These are phyloP conservation scores for Pristionchus fissidentatus DNA, from an alignment of 2,888 invertebrate genomes.

Conservation along the genomic window DNA sequence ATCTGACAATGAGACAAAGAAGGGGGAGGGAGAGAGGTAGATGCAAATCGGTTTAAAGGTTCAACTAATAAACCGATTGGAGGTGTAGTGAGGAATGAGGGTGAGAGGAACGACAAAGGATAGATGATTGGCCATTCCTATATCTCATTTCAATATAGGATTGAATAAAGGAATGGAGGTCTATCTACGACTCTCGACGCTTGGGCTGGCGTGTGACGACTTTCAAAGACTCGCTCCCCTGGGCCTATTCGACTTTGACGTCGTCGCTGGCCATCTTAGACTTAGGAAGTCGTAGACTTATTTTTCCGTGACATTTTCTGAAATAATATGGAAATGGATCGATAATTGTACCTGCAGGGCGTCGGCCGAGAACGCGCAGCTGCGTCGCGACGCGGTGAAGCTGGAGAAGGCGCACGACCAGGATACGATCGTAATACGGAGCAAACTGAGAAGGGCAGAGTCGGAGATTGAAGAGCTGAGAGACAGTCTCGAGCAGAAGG, in stretches of 20 bases:
- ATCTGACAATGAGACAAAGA: too few species aligned
- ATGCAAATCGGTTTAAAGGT: too few species aligned
- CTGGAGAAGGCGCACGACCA: neutral
- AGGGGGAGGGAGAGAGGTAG: too few species aligned
- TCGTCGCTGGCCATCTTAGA: too few species aligned
- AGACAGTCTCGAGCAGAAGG: neutral
- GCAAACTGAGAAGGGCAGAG: slow-evolving; percentile 3
- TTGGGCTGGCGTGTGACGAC: neutral
- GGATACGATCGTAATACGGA: neutral
- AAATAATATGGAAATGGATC: neutral
- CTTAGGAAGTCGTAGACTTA: too few species aligned
- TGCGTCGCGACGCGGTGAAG: neutral
- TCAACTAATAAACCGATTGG: too few species aligned
- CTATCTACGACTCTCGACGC: neutral
- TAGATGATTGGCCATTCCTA: too few species aligned
- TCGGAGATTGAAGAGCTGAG: neutral
- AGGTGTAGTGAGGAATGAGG: too few species aligned
- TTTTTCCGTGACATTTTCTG: too few species aligned
- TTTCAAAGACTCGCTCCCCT: neutral
- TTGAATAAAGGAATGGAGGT: neutral
- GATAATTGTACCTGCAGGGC: neutral
- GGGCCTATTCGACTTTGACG: neutral
- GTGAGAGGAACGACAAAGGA: too few species aligned
- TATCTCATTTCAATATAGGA: too few species aligned
- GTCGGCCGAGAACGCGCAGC: neutral